Percentiles rank a stretch among this genome's conserved stretches.
These are phyloP conservation scores for Sebastes matsubarae DNA, from an alignment of 2,797 vertebrate species.

Conservation along the genomic window DNA sequence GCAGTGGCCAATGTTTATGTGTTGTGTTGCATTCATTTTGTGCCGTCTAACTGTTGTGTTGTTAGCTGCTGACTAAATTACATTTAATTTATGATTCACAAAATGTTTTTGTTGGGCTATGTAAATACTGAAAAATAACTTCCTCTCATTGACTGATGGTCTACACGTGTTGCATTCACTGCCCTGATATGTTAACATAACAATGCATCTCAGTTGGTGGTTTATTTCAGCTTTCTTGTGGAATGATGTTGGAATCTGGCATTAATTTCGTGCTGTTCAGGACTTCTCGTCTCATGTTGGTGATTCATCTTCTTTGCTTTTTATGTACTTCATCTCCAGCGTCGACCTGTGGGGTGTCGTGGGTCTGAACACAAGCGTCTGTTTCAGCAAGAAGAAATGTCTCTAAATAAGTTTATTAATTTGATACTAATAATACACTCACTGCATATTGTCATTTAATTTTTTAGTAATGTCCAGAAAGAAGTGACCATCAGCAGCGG, in stretches of 20 bases:
- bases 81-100: no score
- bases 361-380: neutral
- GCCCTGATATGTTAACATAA: conserved; percentile 37
- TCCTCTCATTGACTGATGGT: neutral
- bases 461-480: neutral
- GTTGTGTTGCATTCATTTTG: no score
- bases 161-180: conserved; percentile 38
- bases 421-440: conserved; percentile 65
- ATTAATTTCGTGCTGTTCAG: conserved; percentile 31
- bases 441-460: conserved; percentile 29
- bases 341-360: neutral
- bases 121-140: no score
- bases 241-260: conserved; percentile 12
- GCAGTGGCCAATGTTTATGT: no score
- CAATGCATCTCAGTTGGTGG: conserved; percentile 29
- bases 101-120: no score
- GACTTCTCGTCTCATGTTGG: conserved; percentile 15
- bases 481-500: no score
- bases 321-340: conserved; percentile 10
- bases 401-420: conserved; percentile 47
- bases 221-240: conserved; percentile 25
- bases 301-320: conserved; percentile 5
- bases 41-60: no score
- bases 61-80: no score
- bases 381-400: conserved; percentile 38